phyloP scores from a whole-genome alignment of 1,140 invertebrate species.

The Sipha flava region DNA sequence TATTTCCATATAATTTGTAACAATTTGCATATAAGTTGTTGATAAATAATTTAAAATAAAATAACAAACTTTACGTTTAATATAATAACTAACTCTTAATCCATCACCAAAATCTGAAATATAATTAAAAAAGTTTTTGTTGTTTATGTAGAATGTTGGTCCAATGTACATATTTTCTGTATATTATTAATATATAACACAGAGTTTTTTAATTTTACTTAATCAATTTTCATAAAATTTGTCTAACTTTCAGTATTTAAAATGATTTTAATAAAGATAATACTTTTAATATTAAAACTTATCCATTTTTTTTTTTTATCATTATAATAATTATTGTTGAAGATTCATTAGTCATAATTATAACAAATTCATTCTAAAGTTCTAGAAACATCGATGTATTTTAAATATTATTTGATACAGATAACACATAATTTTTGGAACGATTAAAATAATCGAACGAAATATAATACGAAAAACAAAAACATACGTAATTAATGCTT shows the following conservation, averaged over 20 bases:
- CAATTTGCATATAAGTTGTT: neutral
- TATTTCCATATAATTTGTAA: neutral
- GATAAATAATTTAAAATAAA: neutral
- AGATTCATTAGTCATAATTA: too few relatives aligned
- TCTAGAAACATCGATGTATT: too few relatives aligned
- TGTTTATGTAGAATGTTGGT: neutral
- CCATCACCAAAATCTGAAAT: neutral
- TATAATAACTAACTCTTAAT: neutral
- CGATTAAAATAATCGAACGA: too few relatives aligned
- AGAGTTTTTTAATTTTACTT: neutral
- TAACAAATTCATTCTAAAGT: too few relatives aligned
- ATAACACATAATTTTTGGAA: too few relatives aligned
- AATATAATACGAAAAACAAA: too few relatives aligned
- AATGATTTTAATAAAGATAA: neutral
- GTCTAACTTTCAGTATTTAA: neutral
- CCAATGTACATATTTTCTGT: neutral
- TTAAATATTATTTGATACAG: too few relatives aligned
- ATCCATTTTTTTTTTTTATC: too few relatives aligned
- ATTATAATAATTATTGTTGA: too few relatives aligned
- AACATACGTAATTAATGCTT: too few relatives aligned
- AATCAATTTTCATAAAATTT: neutral
- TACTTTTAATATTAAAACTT: too few relatives aligned
- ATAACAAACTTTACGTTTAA: neutral
- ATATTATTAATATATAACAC: neutral
- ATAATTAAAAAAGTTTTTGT: conserved; percentile 12